Base-by-base conservation (phyloP, 2,888 invertebrate species). In the Drosophila subquinaria region DNA sequence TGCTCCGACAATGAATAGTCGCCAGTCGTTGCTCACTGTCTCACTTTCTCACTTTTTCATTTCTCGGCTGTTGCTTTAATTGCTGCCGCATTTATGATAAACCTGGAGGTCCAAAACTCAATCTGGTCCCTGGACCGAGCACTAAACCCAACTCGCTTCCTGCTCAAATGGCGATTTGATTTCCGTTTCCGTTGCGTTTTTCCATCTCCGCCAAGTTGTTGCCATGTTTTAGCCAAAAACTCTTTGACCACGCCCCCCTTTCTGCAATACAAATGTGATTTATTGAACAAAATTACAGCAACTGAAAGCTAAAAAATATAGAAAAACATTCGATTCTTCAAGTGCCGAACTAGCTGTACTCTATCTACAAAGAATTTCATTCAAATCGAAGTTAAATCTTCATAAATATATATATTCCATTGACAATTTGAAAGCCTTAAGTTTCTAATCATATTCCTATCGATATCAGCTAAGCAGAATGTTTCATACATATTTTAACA, bases 151-250 rank as follows among this genome's bases (percentile, higher is more conserved):
- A 17, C 45, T 64, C 43, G 35, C 33, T 76, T 79, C 80, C 77
- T 71, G 80, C 72, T 82, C 69, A 48, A 84, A 84, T 81, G 72
- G 68, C 68, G 60, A 60, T 76, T 71, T 72, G 73, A 84, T 76
- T 84, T 85, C 84, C 89, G 79, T 72, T 87, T 89, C 89, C 83
- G 81, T 57, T 69, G 52, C 48, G 56, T 50, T 62, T 53, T 63
- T 62, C 53, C 66, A 66, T 69, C 59, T 66, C 42, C 50, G 56
- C 82, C 48, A 75, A 82, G 77, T 81, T 74, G 74, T 74, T 69
- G 47, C 65, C 55, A 62, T 64, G 50, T 67, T 76, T 75, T 64
- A 45, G 36, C n/a, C 36, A 23, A 43, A 50, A 73, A 73, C 47
- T 62, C 47, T 27, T 73, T 65, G n/a, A 27, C 51, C 47, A 33